Percentiles rank a stretch among this genome's conserved stretches.
phyloP scores from a whole-genome alignment of 2,888 invertebrate genomes.

The Macaria notata region DNA sequence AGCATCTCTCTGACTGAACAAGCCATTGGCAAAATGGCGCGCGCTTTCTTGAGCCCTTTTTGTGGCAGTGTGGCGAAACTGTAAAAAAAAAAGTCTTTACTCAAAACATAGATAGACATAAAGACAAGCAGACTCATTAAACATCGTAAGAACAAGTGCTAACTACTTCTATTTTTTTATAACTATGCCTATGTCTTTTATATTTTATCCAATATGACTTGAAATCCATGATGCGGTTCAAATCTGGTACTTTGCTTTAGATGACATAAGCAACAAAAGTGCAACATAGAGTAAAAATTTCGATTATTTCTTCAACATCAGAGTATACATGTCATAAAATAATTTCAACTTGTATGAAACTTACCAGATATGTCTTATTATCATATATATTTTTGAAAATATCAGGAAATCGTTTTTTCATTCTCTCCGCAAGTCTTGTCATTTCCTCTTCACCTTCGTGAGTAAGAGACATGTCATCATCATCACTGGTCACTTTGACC shows the following conservation, averaged over 20 bases:
- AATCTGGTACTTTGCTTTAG: no score
- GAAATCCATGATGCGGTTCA: no score
- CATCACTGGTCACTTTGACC: conserved; percentile 67
- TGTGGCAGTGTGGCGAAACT: conserved; percentile 90
- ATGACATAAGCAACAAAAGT: no score
- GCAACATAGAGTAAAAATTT: no score
- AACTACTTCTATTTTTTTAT: no score
- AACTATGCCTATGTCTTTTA: no score
- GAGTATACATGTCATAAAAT: no score
- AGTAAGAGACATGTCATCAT: conserved; percentile 84
- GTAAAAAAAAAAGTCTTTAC: conserved; percentile 41
- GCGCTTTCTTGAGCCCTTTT: conserved; percentile 90
- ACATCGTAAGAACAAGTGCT: no score
- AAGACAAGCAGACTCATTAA: background rate
- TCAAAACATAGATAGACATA: background rate
- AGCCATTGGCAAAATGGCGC: conserved; percentile 86
- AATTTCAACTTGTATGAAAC: conserved; percentile 13
- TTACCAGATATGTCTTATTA: conserved; percentile 82
- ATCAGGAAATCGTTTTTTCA: conserved; percentile 86
- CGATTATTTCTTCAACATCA: no score
- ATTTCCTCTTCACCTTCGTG: conserved; percentile 91
- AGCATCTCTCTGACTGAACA: conserved; percentile 86
- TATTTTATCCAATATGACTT: no score
- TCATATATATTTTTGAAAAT: conserved; percentile 84
- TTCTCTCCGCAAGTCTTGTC: conserved; percentile 86